Conservation (phyloP, 2,797 vertebrate genomes). For the Podarcis siculus region DNA sequence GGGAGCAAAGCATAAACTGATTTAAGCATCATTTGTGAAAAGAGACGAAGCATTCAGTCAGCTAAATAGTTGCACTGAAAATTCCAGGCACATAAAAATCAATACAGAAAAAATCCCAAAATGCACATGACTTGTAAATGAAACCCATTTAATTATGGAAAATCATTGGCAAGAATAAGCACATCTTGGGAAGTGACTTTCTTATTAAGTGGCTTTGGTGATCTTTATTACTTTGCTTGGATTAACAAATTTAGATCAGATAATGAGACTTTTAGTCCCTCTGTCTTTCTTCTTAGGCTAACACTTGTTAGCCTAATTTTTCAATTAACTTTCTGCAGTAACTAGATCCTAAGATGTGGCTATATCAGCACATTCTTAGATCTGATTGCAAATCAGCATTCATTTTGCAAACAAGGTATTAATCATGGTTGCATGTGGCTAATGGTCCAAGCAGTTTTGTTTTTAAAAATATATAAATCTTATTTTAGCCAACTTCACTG, state of each 20-base stretch:
- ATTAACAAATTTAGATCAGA: slow-evolving; percentile 3
- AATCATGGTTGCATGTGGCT: neutral
- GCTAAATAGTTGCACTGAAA: slow-evolving; percentile 3
- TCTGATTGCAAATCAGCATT: neutral
- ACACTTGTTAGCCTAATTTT: slow-evolving; percentile 7
- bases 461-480: neutral
- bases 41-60: neutral
- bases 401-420: neutral
- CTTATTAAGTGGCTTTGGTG: slow-evolving; percentile 31
- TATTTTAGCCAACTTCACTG: neutral
- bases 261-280: neutral
- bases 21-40: slow-evolving; percentile 1
- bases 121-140: slow-evolving; percentile 25
- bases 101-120: slow-evolving; percentile 10
- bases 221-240: neutral
- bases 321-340: slow-evolving; percentile 4
- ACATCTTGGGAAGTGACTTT: slow-evolving; percentile 23
- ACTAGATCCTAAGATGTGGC: neutral
- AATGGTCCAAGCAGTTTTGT: neutral
- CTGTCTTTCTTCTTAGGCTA: neutral
- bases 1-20: neutral
- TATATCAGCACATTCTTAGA: neutral
- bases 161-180: slow-evolving; percentile 5
- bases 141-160: slow-evolving; percentile 15
- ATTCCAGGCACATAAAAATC: slow-evolving; percentile 18